Evolutionary conservation across 2,113 vertebrate genomes (phyloP).

Genomic region (Gambusia holbrooki): DNA sequence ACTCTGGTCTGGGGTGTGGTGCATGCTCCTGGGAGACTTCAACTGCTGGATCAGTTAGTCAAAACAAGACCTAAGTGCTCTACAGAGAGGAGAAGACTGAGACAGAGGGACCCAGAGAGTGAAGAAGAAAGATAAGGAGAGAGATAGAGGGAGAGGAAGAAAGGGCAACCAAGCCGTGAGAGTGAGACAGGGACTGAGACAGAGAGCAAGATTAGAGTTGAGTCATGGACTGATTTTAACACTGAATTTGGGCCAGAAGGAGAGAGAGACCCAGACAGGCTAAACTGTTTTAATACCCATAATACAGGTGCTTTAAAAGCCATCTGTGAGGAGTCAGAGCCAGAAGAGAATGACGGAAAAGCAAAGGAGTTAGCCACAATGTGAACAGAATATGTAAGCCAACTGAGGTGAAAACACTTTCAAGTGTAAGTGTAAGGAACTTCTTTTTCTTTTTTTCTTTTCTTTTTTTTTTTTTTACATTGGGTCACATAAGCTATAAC

Average conservation of each 20-base stretch:
- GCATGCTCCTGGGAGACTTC: conserved; percentile 78
- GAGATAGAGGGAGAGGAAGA: conserved; percentile 24
- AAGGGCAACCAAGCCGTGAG: conserved; percentile 15
- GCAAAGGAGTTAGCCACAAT: conserved; percentile 25
- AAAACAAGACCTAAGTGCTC: conserved; percentile 76
- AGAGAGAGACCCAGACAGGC: conserved; percentile 64
- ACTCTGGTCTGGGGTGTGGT: conserved; percentile 82
- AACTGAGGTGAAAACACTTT: background rate
- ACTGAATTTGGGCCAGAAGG: conserved; percentile 47
- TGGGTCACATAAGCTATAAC: background rate
- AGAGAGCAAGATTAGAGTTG: conserved; percentile 16
- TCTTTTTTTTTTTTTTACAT: background rate
- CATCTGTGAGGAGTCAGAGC: conserved; percentile 56
- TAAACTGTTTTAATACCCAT: conserved; percentile 62
- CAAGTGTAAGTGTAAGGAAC: background rate
- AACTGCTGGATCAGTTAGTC: conserved; percentile 77
- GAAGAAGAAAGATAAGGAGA: conserved; percentile 1
- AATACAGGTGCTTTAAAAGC: conserved; percentile 74
- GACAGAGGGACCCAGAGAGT: conserved; percentile 3
- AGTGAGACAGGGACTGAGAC: conserved; percentile 10
- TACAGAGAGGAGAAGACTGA: conserved; percentile 40
- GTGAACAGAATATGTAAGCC: conserved; percentile 11
- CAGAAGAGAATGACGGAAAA: conserved; percentile 41
- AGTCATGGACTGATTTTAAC: conserved; percentile 56
- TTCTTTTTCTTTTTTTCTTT: too few relatives aligned